Percentiles rank a stretch among this genome's conserved stretches.
phyloP scores from a whole-genome alignment of 2,888 invertebrate species.

The Ferrisia virgata region DNA sequence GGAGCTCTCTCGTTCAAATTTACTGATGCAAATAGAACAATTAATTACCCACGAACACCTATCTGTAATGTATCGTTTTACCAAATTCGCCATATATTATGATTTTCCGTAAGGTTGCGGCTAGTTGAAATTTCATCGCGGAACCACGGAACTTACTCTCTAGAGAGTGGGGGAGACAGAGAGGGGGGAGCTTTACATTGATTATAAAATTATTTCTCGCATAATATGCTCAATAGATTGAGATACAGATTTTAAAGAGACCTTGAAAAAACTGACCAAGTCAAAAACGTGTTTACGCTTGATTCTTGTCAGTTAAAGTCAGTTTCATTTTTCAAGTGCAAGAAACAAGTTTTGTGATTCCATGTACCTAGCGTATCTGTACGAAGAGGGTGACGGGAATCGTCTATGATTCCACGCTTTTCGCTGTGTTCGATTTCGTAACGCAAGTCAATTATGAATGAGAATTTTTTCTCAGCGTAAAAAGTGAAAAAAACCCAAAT shows the following conservation, averaged over 20 bases:
- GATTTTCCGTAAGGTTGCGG: no score
- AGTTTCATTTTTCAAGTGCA: background rate
- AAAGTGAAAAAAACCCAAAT: slow-evolving; percentile 13
- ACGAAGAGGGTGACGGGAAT: background rate
- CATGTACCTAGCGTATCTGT: background rate
- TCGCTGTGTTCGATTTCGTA: background rate
- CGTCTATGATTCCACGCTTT: background rate
- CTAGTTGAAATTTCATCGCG: no score
- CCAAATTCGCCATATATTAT: no score
- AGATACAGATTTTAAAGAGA: background rate
- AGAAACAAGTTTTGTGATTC: background rate
- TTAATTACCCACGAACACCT: no score
- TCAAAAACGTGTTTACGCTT: background rate
- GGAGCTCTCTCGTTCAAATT: no score
- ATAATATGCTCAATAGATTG: background rate
- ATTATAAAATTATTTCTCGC: background rate
- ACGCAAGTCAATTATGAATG: background rate
- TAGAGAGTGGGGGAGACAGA: no score
- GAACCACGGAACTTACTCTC: no score
- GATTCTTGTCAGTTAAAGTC: background rate
- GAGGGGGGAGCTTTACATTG: no score
- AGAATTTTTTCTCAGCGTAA: background rate
- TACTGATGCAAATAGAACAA: no score
- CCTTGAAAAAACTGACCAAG: slow-evolving; percentile 1
- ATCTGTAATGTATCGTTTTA: no score